Evolutionary conservation across 1,140 invertebrate species (phyloP).

Genomic region (Drosophila melanogaster): DNA sequence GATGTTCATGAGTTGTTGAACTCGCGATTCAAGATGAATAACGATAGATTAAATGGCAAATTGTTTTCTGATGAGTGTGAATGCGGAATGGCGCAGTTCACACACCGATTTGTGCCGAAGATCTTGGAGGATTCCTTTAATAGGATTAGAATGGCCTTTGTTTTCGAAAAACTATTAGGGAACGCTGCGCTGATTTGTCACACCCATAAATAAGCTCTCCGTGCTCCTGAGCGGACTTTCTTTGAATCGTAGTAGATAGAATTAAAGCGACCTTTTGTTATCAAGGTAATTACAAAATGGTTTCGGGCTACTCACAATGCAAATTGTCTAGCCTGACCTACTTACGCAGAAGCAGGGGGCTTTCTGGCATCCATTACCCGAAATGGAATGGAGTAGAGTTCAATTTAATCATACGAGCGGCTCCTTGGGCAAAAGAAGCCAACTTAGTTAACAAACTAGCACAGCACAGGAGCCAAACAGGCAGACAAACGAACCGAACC

Average conservation of each 20-base stretch:
- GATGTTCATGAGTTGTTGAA: constrained; percentile 42
- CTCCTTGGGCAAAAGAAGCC: constrained; percentile 24
- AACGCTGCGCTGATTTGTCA: constrained; percentile 27
- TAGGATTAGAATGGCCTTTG: constrained; percentile 21
- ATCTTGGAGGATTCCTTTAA: constrained; percentile 35
- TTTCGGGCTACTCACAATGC: constrained; percentile 44
- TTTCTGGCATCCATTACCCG: constrained; percentile 18
- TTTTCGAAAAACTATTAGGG: constrained; percentile 15
- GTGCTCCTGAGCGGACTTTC: constrained; percentile 15
- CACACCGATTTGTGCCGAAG: constrained; percentile 12
- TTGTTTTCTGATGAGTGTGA: constrained; percentile 51
- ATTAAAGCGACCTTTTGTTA: constrained; percentile 31
- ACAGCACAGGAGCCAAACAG: constrained; percentile 42
- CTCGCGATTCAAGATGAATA: constrained; percentile 19
- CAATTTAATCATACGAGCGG: constrained; percentile 49
- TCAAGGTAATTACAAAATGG: constrained; percentile 45
- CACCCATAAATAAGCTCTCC: constrained; percentile 7
- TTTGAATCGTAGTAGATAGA: constrained; percentile 5
- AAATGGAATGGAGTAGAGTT: constrained; percentile 47
- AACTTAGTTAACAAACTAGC: constrained; percentile 57
- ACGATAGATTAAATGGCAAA: constrained; percentile 32
- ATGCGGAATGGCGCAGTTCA: constrained; percentile 36
- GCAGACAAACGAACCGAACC: constrained; percentile 32
- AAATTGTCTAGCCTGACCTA: constrained; percentile 48
- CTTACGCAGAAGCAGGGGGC: constrained; percentile 25